Conservation (phyloP, 2,113 vertebrate species). For the Oxyura jamaicensis region DNA sequence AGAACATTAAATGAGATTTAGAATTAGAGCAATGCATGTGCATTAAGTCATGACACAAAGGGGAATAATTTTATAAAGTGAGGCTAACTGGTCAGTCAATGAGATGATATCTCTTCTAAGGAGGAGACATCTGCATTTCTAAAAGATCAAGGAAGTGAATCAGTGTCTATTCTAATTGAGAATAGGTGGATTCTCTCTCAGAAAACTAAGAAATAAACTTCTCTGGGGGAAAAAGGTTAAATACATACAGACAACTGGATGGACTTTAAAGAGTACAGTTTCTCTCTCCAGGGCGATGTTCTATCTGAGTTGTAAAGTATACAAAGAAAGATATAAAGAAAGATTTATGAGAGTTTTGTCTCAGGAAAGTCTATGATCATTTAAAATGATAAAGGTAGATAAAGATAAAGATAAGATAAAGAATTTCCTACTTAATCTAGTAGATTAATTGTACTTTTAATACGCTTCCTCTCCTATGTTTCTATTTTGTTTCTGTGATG, state of each 20-base stretch:
- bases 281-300: neutral
- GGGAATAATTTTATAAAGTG: neutral
- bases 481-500: neutral
- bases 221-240: neutral
- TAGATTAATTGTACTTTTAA: neutral
- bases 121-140: neutral
- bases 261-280: neutral
- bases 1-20: neutral
- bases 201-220: neutral
- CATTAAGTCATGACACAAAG: neutral
- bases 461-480: neutral
- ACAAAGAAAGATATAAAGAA: rapidly evolving
- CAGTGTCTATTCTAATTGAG: neutral
- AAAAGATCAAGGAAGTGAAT: neutral
- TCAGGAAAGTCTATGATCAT: neutral
- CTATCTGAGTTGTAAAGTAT: neutral
- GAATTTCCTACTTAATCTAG: neutral
- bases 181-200: neutral
- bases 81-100: neutral
- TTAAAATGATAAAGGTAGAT: neutral
- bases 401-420: neutral
- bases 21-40: neutral
- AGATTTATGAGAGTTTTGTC: neutral
- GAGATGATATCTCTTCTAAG: neutral
- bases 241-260: neutral